These are phyloP conservation scores for Aphelocoma californica DNA, from an alignment of 2,797 vertebrate genomes.

Conservation along the genomic window DNA sequence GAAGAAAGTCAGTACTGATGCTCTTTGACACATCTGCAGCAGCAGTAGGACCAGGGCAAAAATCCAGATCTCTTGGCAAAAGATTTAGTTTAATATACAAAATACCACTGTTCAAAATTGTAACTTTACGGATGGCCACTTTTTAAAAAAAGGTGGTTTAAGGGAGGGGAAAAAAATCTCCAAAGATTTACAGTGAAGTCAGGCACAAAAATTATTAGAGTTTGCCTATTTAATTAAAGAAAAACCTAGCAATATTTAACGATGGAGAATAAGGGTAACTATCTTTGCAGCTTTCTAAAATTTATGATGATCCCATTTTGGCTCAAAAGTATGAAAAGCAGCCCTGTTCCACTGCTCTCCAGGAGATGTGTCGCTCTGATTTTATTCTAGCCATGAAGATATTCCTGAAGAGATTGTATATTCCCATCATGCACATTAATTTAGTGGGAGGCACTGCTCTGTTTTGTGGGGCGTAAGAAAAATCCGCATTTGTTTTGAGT, in stretches of 20 bases:
- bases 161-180: rapidly evolving
- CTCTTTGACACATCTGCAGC: background rate
- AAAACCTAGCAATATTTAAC: background rate
- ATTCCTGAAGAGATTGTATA: conserved; percentile 17
- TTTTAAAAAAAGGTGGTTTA: background rate
- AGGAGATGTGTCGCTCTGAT: background rate
- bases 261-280: background rate
- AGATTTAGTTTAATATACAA: background rate
- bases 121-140: background rate
- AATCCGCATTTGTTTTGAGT: background rate
- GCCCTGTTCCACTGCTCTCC: background rate
- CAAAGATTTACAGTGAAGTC: background rate
- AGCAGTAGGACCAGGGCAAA: background rate
- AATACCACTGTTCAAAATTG: background rate
- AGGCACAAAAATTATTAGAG: background rate
- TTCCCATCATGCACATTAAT: conserved; percentile 32
- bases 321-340: background rate
- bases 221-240: background rate
- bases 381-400: conserved; percentile 25
- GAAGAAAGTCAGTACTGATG: background rate
- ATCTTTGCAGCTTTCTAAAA: background rate
- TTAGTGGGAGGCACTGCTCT: conserved; percentile 50
- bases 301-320: background rate
- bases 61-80: background rate
- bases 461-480: background rate